Evolutionary conservation across 2,113 vertebrate species (phyloP).

Genomic region (Poecile atricapillus): DNA sequence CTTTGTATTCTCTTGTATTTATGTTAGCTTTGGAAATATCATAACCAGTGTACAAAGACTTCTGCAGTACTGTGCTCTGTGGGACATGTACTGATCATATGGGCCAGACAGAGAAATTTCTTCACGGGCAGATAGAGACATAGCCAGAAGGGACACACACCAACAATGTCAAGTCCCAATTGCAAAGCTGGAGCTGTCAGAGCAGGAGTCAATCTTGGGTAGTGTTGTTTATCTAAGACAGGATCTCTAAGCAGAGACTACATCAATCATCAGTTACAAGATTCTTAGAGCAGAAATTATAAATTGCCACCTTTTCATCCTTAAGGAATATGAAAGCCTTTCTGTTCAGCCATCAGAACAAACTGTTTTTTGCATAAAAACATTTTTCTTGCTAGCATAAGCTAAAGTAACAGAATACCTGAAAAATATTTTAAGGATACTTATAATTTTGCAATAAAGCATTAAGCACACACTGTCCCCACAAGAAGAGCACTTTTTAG

Average conservation of each 20-base stretch:
- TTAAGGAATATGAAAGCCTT: neutral
- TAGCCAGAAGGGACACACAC: fast-evolving
- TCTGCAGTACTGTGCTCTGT: neutral
- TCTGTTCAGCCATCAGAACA: neutral
- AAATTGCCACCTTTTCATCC: neutral
- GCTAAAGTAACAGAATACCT: neutral
- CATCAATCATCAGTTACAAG: neutral
- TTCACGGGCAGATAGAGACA: neutral
- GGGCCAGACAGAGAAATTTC: neutral
- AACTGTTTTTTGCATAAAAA: neutral
- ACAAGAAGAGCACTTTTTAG: neutral
- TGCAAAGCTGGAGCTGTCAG: neutral
- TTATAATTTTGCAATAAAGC: neutral
- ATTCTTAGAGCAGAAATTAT: neutral
- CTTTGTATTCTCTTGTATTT: neutral
- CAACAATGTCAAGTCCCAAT: neutral
- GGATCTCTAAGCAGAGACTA: neutral
- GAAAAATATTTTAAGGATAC: neutral
- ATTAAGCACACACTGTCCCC: neutral
- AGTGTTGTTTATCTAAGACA: neutral
- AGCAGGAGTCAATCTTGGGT: neutral
- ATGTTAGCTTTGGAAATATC: neutral
- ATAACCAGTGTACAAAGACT: neutral
- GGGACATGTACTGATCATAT: neutral
- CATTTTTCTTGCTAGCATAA: neutral